phyloP scores from a whole-genome alignment of 2,113 vertebrate species.

The Tyrannus savana region DNA sequence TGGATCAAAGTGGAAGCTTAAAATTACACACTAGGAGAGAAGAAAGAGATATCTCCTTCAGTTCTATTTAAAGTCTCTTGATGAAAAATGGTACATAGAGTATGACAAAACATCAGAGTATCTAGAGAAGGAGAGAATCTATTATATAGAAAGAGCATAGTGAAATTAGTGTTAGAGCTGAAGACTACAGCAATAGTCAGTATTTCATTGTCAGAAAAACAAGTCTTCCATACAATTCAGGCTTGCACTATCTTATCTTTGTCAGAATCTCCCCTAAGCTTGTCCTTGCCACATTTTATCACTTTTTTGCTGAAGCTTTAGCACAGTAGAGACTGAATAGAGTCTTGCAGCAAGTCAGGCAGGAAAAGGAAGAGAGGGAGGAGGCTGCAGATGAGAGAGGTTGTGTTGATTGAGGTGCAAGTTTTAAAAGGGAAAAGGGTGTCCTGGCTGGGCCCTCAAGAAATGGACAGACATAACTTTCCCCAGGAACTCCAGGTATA shows the following conservation, averaged over 20 bases:
- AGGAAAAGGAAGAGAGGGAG: not conserved
- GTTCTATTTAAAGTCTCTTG: not conserved
- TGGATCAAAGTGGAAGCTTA: not conserved
- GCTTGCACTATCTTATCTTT: not conserved
- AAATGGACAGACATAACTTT: not conserved
- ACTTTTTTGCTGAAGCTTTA: not conserved
- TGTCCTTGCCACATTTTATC: not conserved
- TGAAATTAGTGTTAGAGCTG: not conserved
- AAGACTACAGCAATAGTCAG: not conserved
- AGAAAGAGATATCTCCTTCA: not conserved
- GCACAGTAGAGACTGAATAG: not conserved
- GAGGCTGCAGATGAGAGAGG: not conserved
- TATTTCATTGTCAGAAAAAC: not conserved
- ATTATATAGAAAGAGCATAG: not conserved
- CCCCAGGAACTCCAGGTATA: not conserved
- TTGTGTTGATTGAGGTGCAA: not conserved
- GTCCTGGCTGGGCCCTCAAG: not conserved
- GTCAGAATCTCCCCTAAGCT: not conserved
- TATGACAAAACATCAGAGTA: not conserved
- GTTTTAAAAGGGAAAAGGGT: not conserved
- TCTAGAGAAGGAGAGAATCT: not conserved
- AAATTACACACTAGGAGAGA: not conserved
- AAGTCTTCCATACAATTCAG: accelerated
- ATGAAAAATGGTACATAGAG: not conserved
- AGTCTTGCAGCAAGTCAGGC: not conserved